Percentiles rank a stretch among this genome's conserved stretches.
phyloP scores from a whole-genome alignment of 2,797 vertebrate genomes.

The Epinephelus malabaricus region DNA sequence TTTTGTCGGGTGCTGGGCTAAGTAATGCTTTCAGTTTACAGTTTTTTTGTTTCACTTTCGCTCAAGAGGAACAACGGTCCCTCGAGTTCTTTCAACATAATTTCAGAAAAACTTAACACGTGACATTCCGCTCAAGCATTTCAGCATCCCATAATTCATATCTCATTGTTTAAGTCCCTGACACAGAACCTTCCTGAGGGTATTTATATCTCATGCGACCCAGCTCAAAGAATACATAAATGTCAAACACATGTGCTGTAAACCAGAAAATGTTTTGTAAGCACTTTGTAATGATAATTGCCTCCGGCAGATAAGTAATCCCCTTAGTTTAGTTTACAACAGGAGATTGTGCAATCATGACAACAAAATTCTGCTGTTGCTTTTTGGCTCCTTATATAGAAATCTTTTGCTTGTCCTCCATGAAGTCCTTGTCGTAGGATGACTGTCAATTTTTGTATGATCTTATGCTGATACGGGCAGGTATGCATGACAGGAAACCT shows the following conservation, averaged over 20 bases:
- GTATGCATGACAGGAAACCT: constrained; percentile 46
- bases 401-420: constrained; percentile 59
- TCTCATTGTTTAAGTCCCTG: constrained; percentile 46
- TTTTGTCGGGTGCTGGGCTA: neutral
- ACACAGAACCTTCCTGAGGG: constrained; percentile 53
- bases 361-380: constrained; percentile 61
- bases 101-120: constrained; percentile 23
- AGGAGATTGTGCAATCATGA: constrained; percentile 80
- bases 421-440: constrained; percentile 37
- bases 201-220: constrained; percentile 74
- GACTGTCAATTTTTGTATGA: constrained; percentile 45
- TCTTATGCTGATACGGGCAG: constrained; percentile 27
- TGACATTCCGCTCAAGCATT: constrained; percentile 40
- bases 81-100: constrained; percentile 8
- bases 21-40: constrained; percentile 53
- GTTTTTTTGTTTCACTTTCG: constrained; percentile 66
- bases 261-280: constrained; percentile 77
- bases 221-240: constrained; percentile 68
- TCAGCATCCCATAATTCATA: constrained; percentile 35
- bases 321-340: constrained; percentile 66
- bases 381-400: constrained; percentile 80
- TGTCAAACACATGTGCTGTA: constrained; percentile 77
- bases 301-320: constrained; percentile 73
- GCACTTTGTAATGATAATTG: constrained; percentile 81
- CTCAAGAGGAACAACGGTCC: neutral